Evolutionary conservation across 2,888 invertebrate genomes (phyloP).

Genomic region (Ormyrus nitidulus): DNA sequence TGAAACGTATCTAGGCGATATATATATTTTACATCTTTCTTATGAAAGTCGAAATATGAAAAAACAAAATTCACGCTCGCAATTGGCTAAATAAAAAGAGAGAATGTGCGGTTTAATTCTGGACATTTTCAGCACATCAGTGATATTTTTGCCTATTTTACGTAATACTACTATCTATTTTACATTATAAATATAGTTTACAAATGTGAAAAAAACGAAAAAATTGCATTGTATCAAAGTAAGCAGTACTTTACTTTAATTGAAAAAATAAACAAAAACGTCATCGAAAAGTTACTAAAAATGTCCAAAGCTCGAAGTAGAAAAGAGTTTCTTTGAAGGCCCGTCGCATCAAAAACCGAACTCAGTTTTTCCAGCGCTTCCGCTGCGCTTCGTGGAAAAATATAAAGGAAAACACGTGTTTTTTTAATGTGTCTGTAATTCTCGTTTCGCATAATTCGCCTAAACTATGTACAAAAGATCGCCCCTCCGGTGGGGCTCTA

Average conservation of each 20-base stretch:
- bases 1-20: slow-evolving; percentile 33
- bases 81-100: slow-evolving; percentile 41
- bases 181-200: too few species aligned
- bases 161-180: too few species aligned
- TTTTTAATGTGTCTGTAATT: slow-evolving; percentile 37
- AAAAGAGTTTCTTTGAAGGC: slow-evolving; percentile 29
- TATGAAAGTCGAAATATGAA: slow-evolving; percentile 28
- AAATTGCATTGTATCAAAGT: too few species aligned
- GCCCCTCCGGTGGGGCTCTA: slow-evolving; percentile 31
- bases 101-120: slow-evolving; percentile 37
- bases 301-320: slow-evolving; percentile 31
- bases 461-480: slow-evolving; percentile 55
- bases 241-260: too few species aligned
- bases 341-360: slow-evolving; percentile 27
- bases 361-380: slow-evolving; percentile 30
- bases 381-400: slow-evolving; percentile 22
- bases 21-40: slow-evolving; percentile 37
- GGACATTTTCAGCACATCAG: slow-evolving; percentile 28
- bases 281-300: neutral
- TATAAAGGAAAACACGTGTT: slow-evolving; percentile 29
- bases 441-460: slow-evolving; percentile 52
- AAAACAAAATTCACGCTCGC: slow-evolving; percentile 23
- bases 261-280: slow-evolving; percentile 15
- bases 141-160: too few species aligned
- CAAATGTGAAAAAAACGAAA: too few species aligned